These are phyloP conservation scores for Oncorhynchus masou DNA, from an alignment of 2,113 vertebrate species.

Conservation along the genomic window DNA sequence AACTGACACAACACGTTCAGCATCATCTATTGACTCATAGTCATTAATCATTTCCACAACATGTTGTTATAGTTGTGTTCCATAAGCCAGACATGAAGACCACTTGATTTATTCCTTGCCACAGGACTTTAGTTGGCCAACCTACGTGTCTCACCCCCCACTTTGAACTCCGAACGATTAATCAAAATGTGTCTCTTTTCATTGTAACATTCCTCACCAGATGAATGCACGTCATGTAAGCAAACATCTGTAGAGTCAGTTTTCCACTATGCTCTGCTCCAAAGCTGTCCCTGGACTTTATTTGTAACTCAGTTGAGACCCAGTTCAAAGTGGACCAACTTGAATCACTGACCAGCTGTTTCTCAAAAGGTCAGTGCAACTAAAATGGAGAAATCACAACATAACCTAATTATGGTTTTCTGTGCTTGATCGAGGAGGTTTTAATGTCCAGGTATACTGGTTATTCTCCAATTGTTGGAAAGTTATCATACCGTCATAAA, in stretches of 20 bases:
- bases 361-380: neutral
- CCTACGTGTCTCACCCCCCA: too few relatives aligned
- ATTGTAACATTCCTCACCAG: neutral
- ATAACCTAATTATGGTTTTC: neutral
- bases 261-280: neutral
- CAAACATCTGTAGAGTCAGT: neutral
- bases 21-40: neutral
- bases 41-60: neutral
- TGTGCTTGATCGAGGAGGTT: neutral
- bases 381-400: slow-evolving; percentile 13
- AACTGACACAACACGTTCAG: neutral
- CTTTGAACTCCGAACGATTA: too few relatives aligned
- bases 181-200: neutral
- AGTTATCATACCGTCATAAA: neutral
- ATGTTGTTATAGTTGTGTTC: neutral
- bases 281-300: neutral
- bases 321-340: neutral
- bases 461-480: neutral
- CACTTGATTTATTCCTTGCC: neutral
- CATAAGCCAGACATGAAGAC: neutral
- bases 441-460: neutral
- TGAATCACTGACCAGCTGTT: neutral
- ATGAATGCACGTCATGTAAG: neutral
- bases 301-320: neutral
- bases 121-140: too few relatives aligned